Conservation (phyloP, 2,888 invertebrate genomes). For the Eupithecia abbreviata region DNA sequence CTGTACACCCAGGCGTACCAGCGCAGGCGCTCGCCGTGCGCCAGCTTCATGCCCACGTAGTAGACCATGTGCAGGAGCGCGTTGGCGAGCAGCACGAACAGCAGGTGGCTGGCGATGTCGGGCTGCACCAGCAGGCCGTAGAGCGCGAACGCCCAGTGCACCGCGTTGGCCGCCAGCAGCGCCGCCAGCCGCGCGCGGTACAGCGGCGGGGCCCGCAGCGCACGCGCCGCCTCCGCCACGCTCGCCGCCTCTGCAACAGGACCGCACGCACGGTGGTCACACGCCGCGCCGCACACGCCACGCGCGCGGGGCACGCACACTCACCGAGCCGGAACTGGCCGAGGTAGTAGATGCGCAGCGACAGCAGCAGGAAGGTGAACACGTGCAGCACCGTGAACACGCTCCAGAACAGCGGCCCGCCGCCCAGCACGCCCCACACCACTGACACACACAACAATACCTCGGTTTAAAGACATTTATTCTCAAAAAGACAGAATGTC, state of each 20-base stretch:
- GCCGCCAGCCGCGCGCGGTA: conserved; percentile 83
- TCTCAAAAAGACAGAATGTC: too few relatives aligned
- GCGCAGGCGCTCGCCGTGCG: conserved; percentile 86
- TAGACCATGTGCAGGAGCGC: conserved; percentile 91
- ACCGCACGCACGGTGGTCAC: conserved; percentile 22
- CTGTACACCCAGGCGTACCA: conserved; percentile 87
- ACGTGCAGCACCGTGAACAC: conserved; percentile 89
- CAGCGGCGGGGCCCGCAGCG: conserved; percentile 62
- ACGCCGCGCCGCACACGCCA: conserved; percentile 56
- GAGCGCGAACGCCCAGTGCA: conserved; percentile 88
- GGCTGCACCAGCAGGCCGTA: conserved; percentile 78
- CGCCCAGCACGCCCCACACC: conserved; percentile 88
- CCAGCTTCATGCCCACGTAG: conserved; percentile 93
- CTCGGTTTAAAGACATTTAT: too few relatives aligned
- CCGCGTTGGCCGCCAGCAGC: conserved; percentile 85
- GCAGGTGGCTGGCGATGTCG: conserved; percentile 92
- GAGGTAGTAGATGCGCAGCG: conserved; percentile 90
- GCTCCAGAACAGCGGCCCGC: conserved; percentile 88
- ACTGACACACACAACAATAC: conserved; percentile 66
- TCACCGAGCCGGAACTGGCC: conserved; percentile 89
- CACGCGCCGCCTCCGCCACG: conserved; percentile 62
- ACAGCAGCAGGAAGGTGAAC: conserved; percentile 86
- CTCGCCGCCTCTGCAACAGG: conserved; percentile 36
- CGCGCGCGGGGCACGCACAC: conserved; percentile 33
- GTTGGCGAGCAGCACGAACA: conserved; percentile 92